Evolutionary conservation across 2,113 vertebrate species (phyloP).

Genomic region (Grantiella picta): DNA sequence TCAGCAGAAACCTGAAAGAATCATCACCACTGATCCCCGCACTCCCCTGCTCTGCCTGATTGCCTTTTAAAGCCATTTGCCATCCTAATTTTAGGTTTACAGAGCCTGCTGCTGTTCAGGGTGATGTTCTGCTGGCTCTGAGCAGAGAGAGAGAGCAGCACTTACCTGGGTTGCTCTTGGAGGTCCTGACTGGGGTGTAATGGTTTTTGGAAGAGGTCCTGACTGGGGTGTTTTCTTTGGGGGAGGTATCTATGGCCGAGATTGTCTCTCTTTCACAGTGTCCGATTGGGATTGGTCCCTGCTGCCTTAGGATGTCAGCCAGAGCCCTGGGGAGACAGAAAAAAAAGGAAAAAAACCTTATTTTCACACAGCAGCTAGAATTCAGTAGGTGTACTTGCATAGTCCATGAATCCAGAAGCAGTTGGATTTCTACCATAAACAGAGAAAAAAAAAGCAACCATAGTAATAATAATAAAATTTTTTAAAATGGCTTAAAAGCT

Average conservation of each 20-base stretch:
- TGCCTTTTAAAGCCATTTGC: not conserved
- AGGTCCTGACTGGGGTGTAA: conserved; percentile 90
- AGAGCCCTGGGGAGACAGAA: conserved; percentile 83
- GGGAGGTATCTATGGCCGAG: conserved; percentile 92
- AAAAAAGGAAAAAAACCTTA: not conserved
- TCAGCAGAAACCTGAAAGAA: not conserved
- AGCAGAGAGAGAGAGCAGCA: not conserved
- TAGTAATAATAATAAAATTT: not conserved
- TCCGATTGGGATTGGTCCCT: conserved; percentile 98
- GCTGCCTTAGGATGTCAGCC: conserved; percentile 96
- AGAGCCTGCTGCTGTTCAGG: not conserved
- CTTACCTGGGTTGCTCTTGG: conserved; percentile 92
- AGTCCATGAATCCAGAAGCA: not conserved
- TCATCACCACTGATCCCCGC: not conserved
- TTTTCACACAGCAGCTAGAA: not conserved
- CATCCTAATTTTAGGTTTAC: not conserved
- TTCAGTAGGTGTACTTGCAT: not conserved
- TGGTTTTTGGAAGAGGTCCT: conserved; percentile 95
- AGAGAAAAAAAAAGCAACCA: not conserved
- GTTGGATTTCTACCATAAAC: not conserved
- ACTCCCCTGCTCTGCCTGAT: not conserved
- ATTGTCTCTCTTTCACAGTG: conserved; percentile 98
- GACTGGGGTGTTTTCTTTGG: conserved; percentile 96
- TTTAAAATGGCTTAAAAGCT: not conserved
- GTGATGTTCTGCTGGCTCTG: not conserved